Evolutionary conservation across 2,797 vertebrate genomes (phyloP).

Genomic region (Gadopsis marmoratus): DNA sequence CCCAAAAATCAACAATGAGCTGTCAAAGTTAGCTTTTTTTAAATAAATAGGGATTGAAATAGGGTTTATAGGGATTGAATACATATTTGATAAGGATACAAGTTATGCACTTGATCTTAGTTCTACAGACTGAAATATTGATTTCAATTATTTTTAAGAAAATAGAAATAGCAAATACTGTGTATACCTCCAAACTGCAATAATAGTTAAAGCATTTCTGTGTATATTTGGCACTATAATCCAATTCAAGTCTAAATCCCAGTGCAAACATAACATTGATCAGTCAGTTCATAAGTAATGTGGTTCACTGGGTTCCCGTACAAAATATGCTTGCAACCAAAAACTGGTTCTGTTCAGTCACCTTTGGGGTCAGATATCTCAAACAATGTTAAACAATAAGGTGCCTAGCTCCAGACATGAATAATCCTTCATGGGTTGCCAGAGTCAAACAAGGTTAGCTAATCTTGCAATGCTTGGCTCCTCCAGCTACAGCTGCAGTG

Average conservation of each 20-base stretch:
- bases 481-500: slow-evolving; percentile 35
- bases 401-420: slow-evolving; percentile 31
- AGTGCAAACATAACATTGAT: slow-evolving; percentile 24
- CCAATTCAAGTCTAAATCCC: too few relatives aligned
- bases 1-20: not conserved
- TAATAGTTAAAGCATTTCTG: not conserved
- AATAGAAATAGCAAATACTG: not conserved
- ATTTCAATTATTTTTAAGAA: not conserved
- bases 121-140: not conserved
- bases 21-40: slow-evolving; percentile 8
- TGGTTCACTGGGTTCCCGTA: slow-evolving; percentile 2
- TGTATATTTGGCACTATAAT: not conserved
- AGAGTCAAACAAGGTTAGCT: slow-evolving; percentile 57
- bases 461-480: slow-evolving; percentile 47
- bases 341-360: slow-evolving; percentile 8
- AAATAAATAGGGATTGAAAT: slow-evolving; percentile 1
- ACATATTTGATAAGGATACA: not conserved
- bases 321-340: slow-evolving; percentile 20
- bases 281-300: slow-evolving; percentile 17
- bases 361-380: slow-evolving; percentile 16
- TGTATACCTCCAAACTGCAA: not conserved
- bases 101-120: not conserved
- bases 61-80: slow-evolving; percentile 5
- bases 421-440: slow-evolving; percentile 38
- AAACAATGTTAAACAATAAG: slow-evolving; percentile 37